These are phyloP conservation scores for Smittia aterrima DNA, from an alignment of 2,888 invertebrate species.

Conservation along the genomic window DNA sequence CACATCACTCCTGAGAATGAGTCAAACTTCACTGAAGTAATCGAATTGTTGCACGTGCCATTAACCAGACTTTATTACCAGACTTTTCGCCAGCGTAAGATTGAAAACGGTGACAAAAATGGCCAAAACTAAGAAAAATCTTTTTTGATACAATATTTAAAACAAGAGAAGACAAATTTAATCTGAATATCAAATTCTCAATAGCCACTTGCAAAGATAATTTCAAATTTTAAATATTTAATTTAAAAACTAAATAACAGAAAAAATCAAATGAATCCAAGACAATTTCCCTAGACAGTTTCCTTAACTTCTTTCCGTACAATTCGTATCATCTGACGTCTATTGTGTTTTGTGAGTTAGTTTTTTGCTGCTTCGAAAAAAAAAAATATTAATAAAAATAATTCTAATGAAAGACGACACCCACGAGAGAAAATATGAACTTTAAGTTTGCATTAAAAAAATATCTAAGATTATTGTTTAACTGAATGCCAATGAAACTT, in stretches of 20 bases:
- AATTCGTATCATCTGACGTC: background rate
- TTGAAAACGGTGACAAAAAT: conserved; percentile 40
- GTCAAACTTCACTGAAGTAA: conserved; percentile 76
- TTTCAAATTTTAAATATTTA: background rate
- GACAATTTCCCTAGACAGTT: background rate
- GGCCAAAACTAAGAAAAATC: conserved; percentile 34
- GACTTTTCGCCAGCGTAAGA: conserved; percentile 57
- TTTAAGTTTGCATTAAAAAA: too few relatives aligned
- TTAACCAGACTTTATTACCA: conserved; percentile 71
- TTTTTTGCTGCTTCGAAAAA: too few relatives aligned
- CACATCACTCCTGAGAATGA: conserved; percentile 86
- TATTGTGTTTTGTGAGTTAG: too few relatives aligned
- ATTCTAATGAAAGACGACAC: too few relatives aligned
- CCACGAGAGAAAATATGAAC: too few relatives aligned
- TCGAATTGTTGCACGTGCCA: conserved; percentile 84
- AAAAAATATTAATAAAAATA: too few relatives aligned
- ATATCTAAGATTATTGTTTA: too few relatives aligned
- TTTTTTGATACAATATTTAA: background rate
- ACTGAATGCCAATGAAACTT: too few relatives aligned
- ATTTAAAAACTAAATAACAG: background rate
- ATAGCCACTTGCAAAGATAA: background rate
- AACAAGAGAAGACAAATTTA: conserved; percentile 2
- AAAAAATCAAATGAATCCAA: background rate
- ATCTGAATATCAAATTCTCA: background rate
- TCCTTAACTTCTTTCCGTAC: background rate